phyloP scores from a whole-genome alignment of 2,797 vertebrate genomes.

The Galaxias olidus region DNA sequence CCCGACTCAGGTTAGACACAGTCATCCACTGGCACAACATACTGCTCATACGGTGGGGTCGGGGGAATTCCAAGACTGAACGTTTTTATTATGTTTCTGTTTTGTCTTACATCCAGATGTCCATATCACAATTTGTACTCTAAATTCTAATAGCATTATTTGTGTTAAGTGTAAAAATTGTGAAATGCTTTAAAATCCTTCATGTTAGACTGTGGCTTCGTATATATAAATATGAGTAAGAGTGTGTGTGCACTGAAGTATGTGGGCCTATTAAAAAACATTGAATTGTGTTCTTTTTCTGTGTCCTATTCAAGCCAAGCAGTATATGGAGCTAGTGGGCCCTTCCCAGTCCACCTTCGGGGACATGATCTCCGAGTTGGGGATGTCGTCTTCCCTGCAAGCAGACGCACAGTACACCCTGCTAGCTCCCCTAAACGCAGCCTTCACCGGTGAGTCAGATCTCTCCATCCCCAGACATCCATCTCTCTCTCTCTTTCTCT shows the following conservation, averaged over 20 bases:
- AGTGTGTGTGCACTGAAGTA: not conserved
- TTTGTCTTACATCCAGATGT: too few species aligned
- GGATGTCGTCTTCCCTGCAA: conserved; percentile 80
- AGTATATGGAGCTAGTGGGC: conserved; percentile 89
- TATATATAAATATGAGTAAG: not conserved
- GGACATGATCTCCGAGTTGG: conserved; percentile 88
- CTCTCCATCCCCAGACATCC: conserved; percentile 7
- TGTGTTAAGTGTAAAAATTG: too few species aligned
- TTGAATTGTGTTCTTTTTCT: conserved; percentile 22
- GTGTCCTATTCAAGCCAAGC: conserved; percentile 83
- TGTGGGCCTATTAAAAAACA: not conserved
- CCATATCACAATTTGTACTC: too few species aligned
- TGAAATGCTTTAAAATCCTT: too few species aligned
- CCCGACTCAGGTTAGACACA: conserved; percentile 90
- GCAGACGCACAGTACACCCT: conserved; percentile 87
- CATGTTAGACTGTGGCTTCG: too few species aligned
- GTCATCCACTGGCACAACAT: not conserved
- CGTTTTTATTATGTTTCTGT: too few species aligned
- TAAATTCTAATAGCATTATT: too few species aligned
- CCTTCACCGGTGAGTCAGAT: conserved; percentile 84
- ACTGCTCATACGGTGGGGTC: not conserved
- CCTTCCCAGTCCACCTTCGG: conserved; percentile 84
- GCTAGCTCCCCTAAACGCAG: conserved; percentile 87
- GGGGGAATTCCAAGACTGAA: too few species aligned
- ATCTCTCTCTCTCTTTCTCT: conserved; percentile 17